Evolutionary conservation across 2,888 invertebrate genomes (phyloP).

Genomic region (Troides aeacus): DNA sequence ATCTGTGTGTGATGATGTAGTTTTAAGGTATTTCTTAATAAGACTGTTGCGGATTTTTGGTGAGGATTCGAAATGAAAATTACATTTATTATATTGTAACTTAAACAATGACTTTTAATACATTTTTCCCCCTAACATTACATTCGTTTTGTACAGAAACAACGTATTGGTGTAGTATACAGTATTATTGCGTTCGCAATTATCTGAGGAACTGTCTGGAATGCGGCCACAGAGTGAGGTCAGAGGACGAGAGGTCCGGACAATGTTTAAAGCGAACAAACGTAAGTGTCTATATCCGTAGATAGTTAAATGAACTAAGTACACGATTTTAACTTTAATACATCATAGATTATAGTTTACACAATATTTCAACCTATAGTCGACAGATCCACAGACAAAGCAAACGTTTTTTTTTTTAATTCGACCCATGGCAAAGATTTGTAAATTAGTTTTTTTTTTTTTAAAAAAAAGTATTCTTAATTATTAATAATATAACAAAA

Average conservation of each 20-base stretch:
- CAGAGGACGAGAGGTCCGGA: slow-evolving; percentile 21
- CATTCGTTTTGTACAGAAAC: slow-evolving; percentile 76
- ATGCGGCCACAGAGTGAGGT: slow-evolving; percentile 21
- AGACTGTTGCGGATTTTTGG: not conserved
- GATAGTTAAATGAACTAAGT: slow-evolving; percentile 12
- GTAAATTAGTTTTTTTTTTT: slow-evolving; percentile 45
- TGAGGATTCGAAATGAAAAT: slow-evolving; percentile 55
- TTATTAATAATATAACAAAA: slow-evolving; percentile 68
- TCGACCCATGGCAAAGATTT: slow-evolving; percentile 59
- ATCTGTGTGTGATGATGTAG: no score
- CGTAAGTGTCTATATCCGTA: slow-evolving; percentile 12
- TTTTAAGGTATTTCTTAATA: not conserved
- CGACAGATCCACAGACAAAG: slow-evolving; percentile 26
- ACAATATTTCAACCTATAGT: not conserved
- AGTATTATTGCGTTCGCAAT: slow-evolving; percentile 41
- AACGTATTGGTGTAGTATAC: slow-evolving; percentile 64
- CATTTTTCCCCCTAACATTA: slow-evolving; percentile 67
- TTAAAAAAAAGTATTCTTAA: slow-evolving; percentile 47
- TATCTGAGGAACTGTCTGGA: slow-evolving; percentile 29
- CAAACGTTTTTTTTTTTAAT: slow-evolving; percentile 40
- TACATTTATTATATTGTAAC: slow-evolving; percentile 61
- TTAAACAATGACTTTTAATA: slow-evolving; percentile 79
- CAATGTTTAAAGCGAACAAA: slow-evolving; percentile 17
- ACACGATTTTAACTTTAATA: not conserved
- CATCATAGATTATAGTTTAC: not conserved